Evolutionary conservation across 2,888 invertebrate genomes (phyloP).

Genomic region (Pasiphila rectangulata): DNA sequence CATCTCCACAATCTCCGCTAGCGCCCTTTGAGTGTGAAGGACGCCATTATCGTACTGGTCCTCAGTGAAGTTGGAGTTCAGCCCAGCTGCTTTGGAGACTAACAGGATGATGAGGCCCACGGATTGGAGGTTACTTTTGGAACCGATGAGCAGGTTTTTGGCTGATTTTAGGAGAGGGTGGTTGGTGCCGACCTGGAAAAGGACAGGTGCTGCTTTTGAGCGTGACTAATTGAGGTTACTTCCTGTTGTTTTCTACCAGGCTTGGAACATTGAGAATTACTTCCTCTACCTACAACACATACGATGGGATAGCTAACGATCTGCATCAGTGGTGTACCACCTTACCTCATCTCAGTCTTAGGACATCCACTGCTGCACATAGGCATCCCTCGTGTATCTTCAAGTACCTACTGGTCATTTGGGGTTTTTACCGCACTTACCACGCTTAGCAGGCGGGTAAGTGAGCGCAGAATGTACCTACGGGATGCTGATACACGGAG

Average conservation of each 20-base stretch:
- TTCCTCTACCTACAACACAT: too few relatives aligned
- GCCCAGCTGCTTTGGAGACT: constrained; percentile 88
- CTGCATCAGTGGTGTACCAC: too few relatives aligned
- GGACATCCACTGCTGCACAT: neutral
- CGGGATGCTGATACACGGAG: too few relatives aligned
- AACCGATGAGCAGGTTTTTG: constrained; percentile 89
- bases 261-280: too few relatives aligned
- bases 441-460: too few relatives aligned
- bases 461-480: too few relatives aligned
- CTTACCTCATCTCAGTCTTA: too few relatives aligned
- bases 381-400: neutral
- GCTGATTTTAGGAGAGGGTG: constrained; percentile 93
- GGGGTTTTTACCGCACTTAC: too few relatives aligned
- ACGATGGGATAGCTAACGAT: too few relatives aligned
- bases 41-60: constrained; percentile 65
- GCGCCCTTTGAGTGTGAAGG: constrained; percentile 70
- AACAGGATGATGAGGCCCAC: constrained; percentile 91
- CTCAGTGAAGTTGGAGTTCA: constrained; percentile 59
- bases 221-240: too few relatives aligned
- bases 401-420: neutral
- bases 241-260: too few relatives aligned
- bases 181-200: constrained; percentile 86
- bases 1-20: constrained; percentile 77
- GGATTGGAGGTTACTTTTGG: constrained; percentile 90
- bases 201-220: too few relatives aligned